phyloP scores from a whole-genome alignment of 2,888 invertebrate species.

The Tanypteryx hageni region DNA sequence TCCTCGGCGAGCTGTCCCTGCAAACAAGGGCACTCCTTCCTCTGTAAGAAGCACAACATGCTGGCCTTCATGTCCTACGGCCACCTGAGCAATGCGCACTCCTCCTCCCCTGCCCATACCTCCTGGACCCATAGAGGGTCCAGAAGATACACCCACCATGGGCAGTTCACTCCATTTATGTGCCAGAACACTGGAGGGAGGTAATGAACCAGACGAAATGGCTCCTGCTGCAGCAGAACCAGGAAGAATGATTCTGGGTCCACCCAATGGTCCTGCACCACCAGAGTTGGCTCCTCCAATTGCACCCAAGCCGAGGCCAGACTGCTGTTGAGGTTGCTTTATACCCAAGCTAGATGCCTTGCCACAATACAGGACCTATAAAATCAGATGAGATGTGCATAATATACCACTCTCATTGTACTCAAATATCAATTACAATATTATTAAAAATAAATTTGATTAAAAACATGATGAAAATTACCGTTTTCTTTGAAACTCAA shows the following conservation, averaged over 20 bases:
- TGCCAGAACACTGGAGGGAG: constrained; percentile 20
- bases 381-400: constrained; percentile 62
- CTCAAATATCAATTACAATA: background rate
- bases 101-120: background rate
- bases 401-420: background rate
- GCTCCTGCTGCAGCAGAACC: constrained; percentile 33
- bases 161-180: constrained; percentile 75
- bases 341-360: constrained; percentile 92
- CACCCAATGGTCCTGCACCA: constrained; percentile 74
- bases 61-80: constrained; percentile 95
- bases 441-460: background rate
- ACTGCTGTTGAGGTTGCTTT: constrained; percentile 76
- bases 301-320: constrained; percentile 71
- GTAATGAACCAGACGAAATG: background rate
- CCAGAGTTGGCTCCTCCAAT: constrained; percentile 77
- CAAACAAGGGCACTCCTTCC: constrained; percentile 92
- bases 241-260: background rate
- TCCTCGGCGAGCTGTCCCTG: constrained; percentile 91
- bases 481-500: no score
- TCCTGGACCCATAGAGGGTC: constrained; percentile 29
- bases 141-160: constrained; percentile 33
- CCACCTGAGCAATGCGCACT: constrained; percentile 79
- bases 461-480: no score
- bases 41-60: constrained; percentile 95
- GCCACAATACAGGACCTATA: constrained; percentile 89